These are phyloP conservation scores for Halichoerus grypus DNA, from an alignment of 2,113 vertebrate species.

Conservation along the genomic window DNA sequence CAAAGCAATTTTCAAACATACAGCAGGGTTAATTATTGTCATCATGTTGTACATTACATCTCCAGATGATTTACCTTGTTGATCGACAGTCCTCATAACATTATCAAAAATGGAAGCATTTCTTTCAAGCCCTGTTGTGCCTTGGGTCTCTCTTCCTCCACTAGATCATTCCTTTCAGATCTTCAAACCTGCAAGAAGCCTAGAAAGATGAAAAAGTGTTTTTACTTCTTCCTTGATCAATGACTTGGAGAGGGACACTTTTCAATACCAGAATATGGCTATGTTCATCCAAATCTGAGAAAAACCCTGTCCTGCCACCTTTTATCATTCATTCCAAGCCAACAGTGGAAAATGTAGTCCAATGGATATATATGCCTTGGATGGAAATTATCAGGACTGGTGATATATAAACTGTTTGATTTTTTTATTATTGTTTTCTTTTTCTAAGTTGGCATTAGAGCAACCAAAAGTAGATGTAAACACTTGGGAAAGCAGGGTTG, in stretches of 20 bases:
- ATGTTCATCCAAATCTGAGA: not conserved
- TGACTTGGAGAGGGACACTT: not conserved
- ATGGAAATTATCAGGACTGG: not conserved
- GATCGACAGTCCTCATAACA: not conserved
- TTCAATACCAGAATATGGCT: not conserved
- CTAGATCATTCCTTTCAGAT: not conserved
- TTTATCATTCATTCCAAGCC: not conserved
- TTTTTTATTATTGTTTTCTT: conserved; percentile 53
- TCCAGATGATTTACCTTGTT: not conserved
- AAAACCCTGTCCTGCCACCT: not conserved
- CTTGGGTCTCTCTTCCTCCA: not conserved
- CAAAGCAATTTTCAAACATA: not conserved
- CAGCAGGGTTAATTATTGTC: not conserved
- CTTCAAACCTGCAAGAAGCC: not conserved
- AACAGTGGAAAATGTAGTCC: not conserved
- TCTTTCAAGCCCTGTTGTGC: not conserved
- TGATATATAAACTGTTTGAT: not conserved
- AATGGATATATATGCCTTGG: not conserved
- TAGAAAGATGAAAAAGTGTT: not conserved
- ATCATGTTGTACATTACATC: not conserved
- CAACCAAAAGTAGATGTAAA: conserved; percentile 7
- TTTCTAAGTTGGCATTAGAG: conserved; percentile 52
- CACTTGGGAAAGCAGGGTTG: not conserved
- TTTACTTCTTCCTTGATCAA: not conserved
- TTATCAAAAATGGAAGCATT: not conserved